Evolutionary conservation across 2,113 vertebrate species (phyloP).

Genomic region (Catharus minimus): DNA sequence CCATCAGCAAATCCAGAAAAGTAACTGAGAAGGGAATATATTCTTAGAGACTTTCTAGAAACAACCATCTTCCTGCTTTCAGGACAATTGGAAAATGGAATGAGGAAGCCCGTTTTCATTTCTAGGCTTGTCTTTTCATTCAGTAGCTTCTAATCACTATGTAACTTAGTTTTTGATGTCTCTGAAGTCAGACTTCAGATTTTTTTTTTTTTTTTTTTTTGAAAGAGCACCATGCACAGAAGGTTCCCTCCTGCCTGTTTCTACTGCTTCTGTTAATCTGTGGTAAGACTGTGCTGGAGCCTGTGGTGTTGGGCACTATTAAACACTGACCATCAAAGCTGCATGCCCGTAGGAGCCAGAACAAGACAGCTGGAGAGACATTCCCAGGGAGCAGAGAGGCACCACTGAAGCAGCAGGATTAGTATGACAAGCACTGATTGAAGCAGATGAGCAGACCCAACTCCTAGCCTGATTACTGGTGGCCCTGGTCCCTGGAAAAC

Average conservation of each 20-base stretch:
- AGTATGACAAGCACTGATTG: neutral
- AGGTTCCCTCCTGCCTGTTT: neutral
- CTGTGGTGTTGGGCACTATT: neutral
- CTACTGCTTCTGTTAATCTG: neutral
- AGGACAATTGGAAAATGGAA: neutral
- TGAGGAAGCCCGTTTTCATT: neutral
- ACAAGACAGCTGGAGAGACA: neutral
- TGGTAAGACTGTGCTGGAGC: neutral
- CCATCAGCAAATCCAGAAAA: constrained; percentile 3
- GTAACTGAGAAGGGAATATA: neutral
- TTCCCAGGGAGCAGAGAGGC: neutral
- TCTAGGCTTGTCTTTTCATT: neutral
- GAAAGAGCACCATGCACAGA: neutral
- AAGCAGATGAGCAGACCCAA: neutral
- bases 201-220: neutral
- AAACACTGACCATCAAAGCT: neutral
- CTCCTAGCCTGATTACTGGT: neutral
- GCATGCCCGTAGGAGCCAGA: neutral
- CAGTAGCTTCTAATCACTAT: neutral
- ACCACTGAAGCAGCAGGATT: neutral
- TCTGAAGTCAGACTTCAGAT: neutral
- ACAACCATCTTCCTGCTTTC: neutral
- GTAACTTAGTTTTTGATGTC: neutral
- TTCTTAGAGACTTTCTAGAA: neutral
- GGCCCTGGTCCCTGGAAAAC: neutral